Conservation (phyloP, 2,888 invertebrate species). For the Syritta pipiens region DNA sequence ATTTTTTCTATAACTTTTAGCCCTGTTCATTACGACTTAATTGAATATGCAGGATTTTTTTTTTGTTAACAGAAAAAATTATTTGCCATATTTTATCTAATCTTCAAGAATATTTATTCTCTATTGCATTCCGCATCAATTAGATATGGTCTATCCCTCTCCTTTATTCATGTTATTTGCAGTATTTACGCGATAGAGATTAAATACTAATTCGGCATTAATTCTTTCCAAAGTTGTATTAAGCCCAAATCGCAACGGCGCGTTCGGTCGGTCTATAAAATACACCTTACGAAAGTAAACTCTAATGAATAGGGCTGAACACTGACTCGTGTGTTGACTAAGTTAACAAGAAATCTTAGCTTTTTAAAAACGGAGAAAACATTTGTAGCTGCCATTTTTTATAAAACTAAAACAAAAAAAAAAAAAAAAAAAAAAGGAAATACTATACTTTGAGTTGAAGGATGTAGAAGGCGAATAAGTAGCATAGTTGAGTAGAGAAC, state of each 20-base stretch:
- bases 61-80: no score
- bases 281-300: no score
- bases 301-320: not conserved
- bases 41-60: not conserved
- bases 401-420: no score
- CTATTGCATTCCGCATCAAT: not conserved
- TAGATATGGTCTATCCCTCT: not conserved
- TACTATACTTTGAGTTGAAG: not conserved
- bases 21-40: not conserved
- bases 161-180: no score
- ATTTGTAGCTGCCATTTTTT: slow-evolving; percentile 13
- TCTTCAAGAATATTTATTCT: no score
- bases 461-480: not conserved
- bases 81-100: no score
- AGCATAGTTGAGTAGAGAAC: not conserved
- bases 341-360: not conserved
- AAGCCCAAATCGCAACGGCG: no score
- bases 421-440: not conserved
- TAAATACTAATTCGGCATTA: no score
- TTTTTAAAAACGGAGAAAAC: not conserved
- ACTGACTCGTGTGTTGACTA: no score
- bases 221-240: no score
- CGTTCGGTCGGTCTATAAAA: no score
- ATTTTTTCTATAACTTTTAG: slow-evolving; percentile 13
- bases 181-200: no score